A percentile compares a stretch with the other conserved stretches of the same genome.
phyloP scores from a whole-genome alignment of 2,797 vertebrate species.

The Ambastaia sidthimunki region DNA sequence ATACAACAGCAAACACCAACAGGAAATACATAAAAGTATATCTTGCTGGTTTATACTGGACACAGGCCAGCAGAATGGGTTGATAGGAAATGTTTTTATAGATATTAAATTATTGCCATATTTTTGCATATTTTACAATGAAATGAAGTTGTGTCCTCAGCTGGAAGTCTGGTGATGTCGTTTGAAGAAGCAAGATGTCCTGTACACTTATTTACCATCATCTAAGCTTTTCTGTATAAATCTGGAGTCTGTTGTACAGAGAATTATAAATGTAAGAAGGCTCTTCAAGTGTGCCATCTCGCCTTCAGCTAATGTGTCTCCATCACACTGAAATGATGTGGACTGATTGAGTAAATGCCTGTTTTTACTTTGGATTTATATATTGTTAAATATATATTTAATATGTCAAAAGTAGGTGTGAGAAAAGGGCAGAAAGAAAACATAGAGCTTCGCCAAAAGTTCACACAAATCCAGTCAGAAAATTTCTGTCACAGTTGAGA shows the following conservation, averaged over 20 bases:
- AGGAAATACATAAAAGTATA: constrained; percentile 46
- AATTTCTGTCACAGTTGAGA: constrained; percentile 17
- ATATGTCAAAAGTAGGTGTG: not conserved
- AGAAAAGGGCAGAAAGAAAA: not conserved
- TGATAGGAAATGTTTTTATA: not conserved
- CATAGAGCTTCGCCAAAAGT: constrained; percentile 8
- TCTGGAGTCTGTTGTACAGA: constrained; percentile 5
- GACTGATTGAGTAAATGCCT: constrained; percentile 30
- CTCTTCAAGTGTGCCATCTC: not conserved
- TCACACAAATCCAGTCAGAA: constrained; percentile 1
- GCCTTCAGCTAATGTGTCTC: constrained; percentile 12
- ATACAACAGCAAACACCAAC: constrained; percentile 36
- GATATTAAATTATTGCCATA: not conserved
- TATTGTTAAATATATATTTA: not conserved
- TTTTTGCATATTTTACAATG: not conserved
- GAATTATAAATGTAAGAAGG: constrained; percentile 6
- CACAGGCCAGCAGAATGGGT: not conserved
- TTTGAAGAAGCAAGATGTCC: not conserved
- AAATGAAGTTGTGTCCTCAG: not conserved
- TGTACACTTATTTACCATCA: not conserved
- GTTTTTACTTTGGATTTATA: constrained; percentile 4
- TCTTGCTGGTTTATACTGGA: constrained; percentile 28
- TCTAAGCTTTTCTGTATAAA: not conserved
- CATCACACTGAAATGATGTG: constrained; percentile 36
- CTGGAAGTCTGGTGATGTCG: not conserved